These are phyloP conservation scores for Drosophila saltans DNA, from an alignment of 1,140 invertebrate species.

Conservation along the genomic window DNA sequence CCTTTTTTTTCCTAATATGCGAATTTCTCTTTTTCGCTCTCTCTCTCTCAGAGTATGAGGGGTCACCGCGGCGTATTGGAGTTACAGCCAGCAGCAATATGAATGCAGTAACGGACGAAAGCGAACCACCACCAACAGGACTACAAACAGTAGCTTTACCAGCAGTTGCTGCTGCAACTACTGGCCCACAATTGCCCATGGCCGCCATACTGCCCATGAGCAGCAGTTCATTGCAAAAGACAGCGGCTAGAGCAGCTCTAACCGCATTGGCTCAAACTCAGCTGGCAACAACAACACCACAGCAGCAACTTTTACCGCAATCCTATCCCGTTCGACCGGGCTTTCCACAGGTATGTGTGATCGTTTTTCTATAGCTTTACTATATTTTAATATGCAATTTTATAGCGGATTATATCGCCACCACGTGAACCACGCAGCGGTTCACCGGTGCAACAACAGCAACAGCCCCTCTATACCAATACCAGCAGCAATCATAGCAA, in stretches of 20 bases:
- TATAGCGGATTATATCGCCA: slow-evolving; percentile 75
- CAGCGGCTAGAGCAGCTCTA: slow-evolving; percentile 54
- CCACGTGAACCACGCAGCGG: slow-evolving; percentile 64
- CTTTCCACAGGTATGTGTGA: slow-evolving; percentile 86
- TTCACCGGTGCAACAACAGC: slow-evolving; percentile 54
- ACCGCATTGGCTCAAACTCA: slow-evolving; percentile 54
- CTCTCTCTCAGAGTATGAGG: slow-evolving; percentile 90
- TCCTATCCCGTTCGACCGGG: slow-evolving; percentile 88
- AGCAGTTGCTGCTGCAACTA: slow-evolving; percentile 39
- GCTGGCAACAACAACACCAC: slow-evolving; percentile 27
- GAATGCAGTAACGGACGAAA: slow-evolving; percentile 57
- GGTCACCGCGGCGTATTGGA: slow-evolving; percentile 94
- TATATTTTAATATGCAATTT: neutral
- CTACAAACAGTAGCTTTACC: slow-evolving; percentile 19
- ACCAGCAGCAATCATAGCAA: slow-evolving; percentile 45
- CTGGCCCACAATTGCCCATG: slow-evolving; percentile 84
- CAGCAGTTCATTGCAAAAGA: slow-evolving; percentile 54
- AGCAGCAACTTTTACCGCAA: slow-evolving; percentile 57
- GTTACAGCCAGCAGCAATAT: slow-evolving; percentile 41
- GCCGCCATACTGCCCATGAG: slow-evolving; percentile 45
- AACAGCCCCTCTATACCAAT: slow-evolving; percentile 41
- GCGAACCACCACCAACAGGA: slow-evolving; percentile 50
- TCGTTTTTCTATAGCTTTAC: too few species aligned
- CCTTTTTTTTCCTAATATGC: too few species aligned
- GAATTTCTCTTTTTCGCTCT: neutral